Evolutionary conservation across 2,797 vertebrate genomes (phyloP).

Genomic region (Paedocypris micromegethes): DNA sequence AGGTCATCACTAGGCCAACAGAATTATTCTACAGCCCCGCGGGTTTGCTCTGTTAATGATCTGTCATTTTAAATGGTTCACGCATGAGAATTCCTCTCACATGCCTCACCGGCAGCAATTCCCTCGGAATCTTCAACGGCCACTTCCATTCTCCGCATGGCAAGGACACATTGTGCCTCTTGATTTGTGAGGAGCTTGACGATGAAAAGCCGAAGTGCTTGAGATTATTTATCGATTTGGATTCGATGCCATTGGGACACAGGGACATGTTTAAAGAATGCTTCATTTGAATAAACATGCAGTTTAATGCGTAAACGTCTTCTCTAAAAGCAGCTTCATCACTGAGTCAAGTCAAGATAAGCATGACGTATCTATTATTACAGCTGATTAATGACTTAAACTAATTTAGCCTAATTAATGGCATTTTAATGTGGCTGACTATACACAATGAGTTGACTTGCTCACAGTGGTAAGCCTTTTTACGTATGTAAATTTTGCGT

Average conservation of each 20-base stretch:
- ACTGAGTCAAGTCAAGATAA: slow-evolving; percentile 24
- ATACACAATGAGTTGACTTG: no score
- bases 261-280: slow-evolving; percentile 45
- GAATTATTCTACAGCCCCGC: slow-evolving; percentile 9
- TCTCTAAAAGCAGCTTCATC: slow-evolving; percentile 18
- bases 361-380: slow-evolving; percentile 12
- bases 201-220: slow-evolving; percentile 50
- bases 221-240: slow-evolving; percentile 56
- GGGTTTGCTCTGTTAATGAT: slow-evolving; percentile 36
- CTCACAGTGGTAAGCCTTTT: no score
- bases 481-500: no score
- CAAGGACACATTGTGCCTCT: slow-evolving; percentile 13
- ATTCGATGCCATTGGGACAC: slow-evolving; percentile 52
- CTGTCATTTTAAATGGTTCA: slow-evolving; percentile 34
- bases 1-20: slow-evolving; percentile 20
- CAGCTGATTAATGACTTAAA: slow-evolving; percentile 24
- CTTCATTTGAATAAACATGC: slow-evolving; percentile 46
- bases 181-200: slow-evolving; percentile 26
- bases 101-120: slow-evolving; percentile 25
- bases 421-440: no score
- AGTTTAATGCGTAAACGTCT: slow-evolving; percentile 23
- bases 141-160: slow-evolving; percentile 22
- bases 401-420: neutral
- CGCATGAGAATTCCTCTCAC: slow-evolving; percentile 20
- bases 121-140: slow-evolving; percentile 14